phyloP scores from a whole-genome alignment of 2,113 vertebrate genomes.

The Sapayoa aenigma region DNA sequence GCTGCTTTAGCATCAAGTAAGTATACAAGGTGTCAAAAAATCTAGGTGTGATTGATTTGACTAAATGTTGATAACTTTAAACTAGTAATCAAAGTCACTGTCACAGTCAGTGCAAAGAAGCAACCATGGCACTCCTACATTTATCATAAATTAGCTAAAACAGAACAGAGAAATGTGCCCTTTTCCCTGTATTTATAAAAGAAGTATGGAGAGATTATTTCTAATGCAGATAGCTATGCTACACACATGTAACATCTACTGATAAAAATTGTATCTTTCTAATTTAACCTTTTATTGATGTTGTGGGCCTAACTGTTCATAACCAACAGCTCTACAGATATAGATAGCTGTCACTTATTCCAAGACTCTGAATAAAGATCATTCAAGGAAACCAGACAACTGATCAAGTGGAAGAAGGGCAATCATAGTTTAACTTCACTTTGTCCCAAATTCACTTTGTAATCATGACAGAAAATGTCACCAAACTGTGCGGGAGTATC shows the following conservation, averaged over 20 bases:
- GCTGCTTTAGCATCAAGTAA: neutral
- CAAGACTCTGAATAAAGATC: neutral
- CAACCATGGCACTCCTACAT: neutral
- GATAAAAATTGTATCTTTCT: neutral
- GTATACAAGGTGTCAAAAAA: neutral
- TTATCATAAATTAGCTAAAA: neutral
- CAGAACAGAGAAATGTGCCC: neutral
- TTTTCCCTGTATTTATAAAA: neutral
- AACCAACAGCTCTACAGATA: neutral
- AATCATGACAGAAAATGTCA: neutral
- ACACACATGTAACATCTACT: neutral
- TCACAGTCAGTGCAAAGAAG: neutral
- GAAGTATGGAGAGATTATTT: neutral
- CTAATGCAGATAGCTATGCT: neutral
- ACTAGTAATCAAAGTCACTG: neutral
- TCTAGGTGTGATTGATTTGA: neutral
- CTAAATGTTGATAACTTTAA: neutral
- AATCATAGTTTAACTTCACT: neutral
- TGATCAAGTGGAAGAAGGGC: neutral
- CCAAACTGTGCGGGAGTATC: neutral
- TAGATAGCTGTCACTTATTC: neutral
- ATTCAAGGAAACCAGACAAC: neutral
- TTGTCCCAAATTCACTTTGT: neutral
- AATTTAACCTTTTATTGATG: neutral
- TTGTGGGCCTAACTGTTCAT: neutral